Conservation (phyloP, 2,113 vertebrate species). For the Centrocercus urophasianus region DNA sequence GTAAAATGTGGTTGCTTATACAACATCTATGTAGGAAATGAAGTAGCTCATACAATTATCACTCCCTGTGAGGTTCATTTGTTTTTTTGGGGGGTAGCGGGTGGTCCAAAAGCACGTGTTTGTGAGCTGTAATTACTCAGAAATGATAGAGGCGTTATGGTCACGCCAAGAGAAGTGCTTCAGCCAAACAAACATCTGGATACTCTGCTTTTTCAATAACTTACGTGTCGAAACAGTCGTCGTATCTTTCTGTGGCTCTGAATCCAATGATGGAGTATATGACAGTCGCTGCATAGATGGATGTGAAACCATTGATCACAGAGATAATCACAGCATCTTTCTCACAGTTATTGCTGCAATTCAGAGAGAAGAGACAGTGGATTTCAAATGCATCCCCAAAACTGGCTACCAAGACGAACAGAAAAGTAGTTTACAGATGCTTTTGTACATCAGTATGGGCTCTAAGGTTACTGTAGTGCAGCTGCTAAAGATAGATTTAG, state of each 20-base stretch:
- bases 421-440: neutral
- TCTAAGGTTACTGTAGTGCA: neutral
- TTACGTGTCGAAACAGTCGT: constrained; percentile 85
- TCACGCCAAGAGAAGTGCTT: neutral
- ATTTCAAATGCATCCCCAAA: neutral
- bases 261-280: constrained; percentile 98
- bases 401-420: neutral
- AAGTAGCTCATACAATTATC: neutral
- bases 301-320: constrained; percentile 93
- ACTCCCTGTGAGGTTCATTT: neutral
- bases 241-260: constrained; percentile 88
- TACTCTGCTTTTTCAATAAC: neutral
- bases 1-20: neutral
- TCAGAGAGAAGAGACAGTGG: neutral
- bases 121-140: neutral
- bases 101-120: neutral
- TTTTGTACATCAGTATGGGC: neutral
- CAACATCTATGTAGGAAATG: neutral
- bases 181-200: neutral
- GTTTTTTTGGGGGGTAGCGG: neutral
- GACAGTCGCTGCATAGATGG: constrained; percentile 91
- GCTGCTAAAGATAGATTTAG: neutral
- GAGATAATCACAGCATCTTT: constrained; percentile 91
- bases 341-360: constrained; percentile 93
- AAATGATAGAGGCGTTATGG: neutral